Conservation (phyloP, 2,797 vertebrate species). For the Ara ararauna region DNA sequence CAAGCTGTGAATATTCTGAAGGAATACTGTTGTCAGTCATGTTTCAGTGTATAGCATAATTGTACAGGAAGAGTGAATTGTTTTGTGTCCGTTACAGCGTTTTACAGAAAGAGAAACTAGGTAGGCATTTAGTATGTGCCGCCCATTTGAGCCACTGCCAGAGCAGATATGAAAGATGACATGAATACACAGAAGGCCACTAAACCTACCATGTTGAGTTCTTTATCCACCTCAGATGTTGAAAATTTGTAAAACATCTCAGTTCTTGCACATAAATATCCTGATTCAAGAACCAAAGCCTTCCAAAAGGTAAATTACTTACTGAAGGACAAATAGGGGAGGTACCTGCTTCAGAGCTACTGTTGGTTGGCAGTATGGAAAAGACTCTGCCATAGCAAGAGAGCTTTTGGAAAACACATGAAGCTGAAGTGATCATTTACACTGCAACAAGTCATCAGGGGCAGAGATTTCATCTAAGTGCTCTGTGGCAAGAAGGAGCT, state of each 20-base stretch:
- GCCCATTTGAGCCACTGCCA: background rate
- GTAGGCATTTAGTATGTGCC: background rate
- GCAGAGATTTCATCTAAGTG: background rate
- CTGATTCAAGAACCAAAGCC: background rate
- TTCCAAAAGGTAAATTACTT: background rate
- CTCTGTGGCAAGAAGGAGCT: background rate
- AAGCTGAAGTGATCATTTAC: background rate
- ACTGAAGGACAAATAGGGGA: background rate
- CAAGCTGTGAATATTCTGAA: background rate
- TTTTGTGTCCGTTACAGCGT: background rate
- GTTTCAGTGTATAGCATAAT: background rate
- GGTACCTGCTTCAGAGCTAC: background rate
- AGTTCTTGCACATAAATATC: background rate
- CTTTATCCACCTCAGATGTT: background rate
- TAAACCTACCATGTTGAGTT: background rate
- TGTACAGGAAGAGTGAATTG: background rate
- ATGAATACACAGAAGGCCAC: background rate
- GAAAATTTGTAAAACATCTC: background rate
- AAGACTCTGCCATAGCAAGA: background rate
- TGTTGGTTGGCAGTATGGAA: background rate
- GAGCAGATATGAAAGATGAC: background rate
- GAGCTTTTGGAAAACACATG: background rate
- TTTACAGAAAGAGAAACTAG: background rate
- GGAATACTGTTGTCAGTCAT: background rate
- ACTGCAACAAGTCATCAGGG: background rate